Percentiles rank a stretch among this genome's conserved stretches.
Conservation (phyloP, 2,888 invertebrate genomes). For the Crocallis elinguaria region DNA sequence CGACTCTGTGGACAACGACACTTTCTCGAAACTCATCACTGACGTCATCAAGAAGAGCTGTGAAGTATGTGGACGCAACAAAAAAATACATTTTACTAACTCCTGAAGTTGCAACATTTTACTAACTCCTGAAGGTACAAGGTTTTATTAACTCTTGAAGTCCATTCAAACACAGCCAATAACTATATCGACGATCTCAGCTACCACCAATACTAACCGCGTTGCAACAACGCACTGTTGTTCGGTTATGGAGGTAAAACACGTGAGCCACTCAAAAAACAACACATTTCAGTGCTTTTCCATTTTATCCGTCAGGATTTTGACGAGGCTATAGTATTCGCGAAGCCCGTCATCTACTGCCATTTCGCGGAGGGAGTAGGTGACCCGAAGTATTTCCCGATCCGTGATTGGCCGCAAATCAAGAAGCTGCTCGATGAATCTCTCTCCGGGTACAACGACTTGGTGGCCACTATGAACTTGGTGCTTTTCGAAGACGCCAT, state of each 20-base stretch:
- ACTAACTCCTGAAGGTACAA: too few relatives aligned
- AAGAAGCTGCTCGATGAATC: slow-evolving; percentile 91
- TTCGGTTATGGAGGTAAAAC: too few relatives aligned
- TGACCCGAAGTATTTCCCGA: slow-evolving; percentile 95
- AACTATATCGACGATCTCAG: too few relatives aligned
- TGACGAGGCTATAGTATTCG: slow-evolving; percentile 89
- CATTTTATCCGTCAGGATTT: slow-evolving; percentile 81
- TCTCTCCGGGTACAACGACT: slow-evolving; percentile 93
- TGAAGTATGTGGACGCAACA: slow-evolving; percentile 73
- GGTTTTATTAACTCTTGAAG: too few relatives aligned
- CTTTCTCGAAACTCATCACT: slow-evolving; percentile 88
- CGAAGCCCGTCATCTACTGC: slow-evolving; percentile 93
- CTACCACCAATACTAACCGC: too few relatives aligned
- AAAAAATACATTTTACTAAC: neutral
- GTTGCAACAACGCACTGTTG: too few relatives aligned
- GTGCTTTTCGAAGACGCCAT: slow-evolving; percentile 98
- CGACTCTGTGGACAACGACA: slow-evolving; percentile 90
- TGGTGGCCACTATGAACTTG: slow-evolving; percentile 95
- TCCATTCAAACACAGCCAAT: too few relatives aligned
- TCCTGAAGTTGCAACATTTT: too few relatives aligned
- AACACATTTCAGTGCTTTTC: too few relatives aligned
- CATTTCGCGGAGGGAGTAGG: slow-evolving; percentile 97
- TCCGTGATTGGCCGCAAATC: slow-evolving; percentile 88
- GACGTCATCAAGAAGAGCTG: slow-evolving; percentile 93
- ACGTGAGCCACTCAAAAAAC: too few relatives aligned